A percentile compares a stretch with the other conserved stretches of the same genome.
Evolutionary conservation across 2,113 vertebrate species (phyloP).

Genomic region (Micronycteris hirsuta): DNA sequence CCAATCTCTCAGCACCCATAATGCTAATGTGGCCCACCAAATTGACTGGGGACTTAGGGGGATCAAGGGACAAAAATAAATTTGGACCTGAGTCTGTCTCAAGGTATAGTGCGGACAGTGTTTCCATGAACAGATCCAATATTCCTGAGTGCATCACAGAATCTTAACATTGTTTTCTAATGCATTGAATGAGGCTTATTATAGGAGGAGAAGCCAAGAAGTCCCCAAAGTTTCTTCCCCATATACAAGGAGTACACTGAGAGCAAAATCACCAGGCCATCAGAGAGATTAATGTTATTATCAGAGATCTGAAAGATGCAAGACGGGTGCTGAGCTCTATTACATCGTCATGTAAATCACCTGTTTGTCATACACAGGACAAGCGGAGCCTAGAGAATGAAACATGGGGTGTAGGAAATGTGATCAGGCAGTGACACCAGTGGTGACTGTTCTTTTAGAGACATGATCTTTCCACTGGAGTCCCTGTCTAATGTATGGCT

Average conservation of each 20-base stretch:
- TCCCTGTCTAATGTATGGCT: not conserved
- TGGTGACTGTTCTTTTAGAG: not conserved
- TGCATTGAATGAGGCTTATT: not conserved
- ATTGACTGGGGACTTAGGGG: not conserved
- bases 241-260: not conserved
- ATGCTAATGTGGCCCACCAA: not conserved
- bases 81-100: not conserved
- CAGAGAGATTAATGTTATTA: not conserved
- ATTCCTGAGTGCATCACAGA: not conserved
- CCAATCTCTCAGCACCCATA: not conserved
- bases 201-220: not conserved
- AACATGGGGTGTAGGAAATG: not conserved
- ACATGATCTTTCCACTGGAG: not conserved
- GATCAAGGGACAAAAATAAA: not conserved
- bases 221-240: not conserved
- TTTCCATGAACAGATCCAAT: not conserved
- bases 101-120: not conserved
- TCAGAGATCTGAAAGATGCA: not conserved
- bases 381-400: not conserved
- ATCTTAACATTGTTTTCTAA: not conserved
- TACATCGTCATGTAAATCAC: not conserved
- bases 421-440: not conserved
- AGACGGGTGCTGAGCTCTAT: accelerated
- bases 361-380: not conserved
- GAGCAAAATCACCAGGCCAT: not conserved